Base-by-base conservation (phyloP, 2,888 invertebrate species). In the Synanthedon formicaeformis region DNA sequence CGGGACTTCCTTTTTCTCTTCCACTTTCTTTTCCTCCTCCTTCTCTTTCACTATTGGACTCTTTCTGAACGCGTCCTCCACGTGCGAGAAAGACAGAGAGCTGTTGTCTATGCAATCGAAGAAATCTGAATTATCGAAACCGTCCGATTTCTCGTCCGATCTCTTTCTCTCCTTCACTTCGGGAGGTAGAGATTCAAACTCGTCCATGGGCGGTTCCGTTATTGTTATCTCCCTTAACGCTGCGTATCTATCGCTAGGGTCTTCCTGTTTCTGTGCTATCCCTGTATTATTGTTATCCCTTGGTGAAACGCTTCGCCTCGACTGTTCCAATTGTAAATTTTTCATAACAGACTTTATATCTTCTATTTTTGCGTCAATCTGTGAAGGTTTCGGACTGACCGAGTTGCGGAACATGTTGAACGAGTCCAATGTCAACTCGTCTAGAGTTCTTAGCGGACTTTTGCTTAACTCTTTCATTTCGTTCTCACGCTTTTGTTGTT, bases 151-250 rank as follows among this genome's bases (percentile, higher is more conserved):
- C 56, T 88, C 88, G 53, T 89, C 85, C 1, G 88, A 88, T 64
- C 77, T 83, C 61, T 89, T 88, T 6, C 83, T 67, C 56, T 88
- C 88, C 61, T 87, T 88, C n/a, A 70, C 60, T 63, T 88, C 88
- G 0, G 88, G 80, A 0, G 88, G 88, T 40, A 87, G 58, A 0
- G 84, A 86, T 58, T 87, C 86, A 54, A 81, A 82, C 54, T 90
- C 91, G 8, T 90, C 91, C 62, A 71, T 85, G 50, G 81, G 83
- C 57, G 82, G 87, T 66, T 92, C 91, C 0, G 91, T 92, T 53
- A 91, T 83, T 41, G 93, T 93, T 11, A 92, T 91, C 67, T 95
- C 95, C 1, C 95, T 86, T 51, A 96, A 75, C 0, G 95, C 95
- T 0, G 95, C 95, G 70, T 96, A 96, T 64, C 92, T 91, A 75